Conservation (phyloP, 2,888 invertebrate genomes). For the Subacronicta megacephala region DNA sequence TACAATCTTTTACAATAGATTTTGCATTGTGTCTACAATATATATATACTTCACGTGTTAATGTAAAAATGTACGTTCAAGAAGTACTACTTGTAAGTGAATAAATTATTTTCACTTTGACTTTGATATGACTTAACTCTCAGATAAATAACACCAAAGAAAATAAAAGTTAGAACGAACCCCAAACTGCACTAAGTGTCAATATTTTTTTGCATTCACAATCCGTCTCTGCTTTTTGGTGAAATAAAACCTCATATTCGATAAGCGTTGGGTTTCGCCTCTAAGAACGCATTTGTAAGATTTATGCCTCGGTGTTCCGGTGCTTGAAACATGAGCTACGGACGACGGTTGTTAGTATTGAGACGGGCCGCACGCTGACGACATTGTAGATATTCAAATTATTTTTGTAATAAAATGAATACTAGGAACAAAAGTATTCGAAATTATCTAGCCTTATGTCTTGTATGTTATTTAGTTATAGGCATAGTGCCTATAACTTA, state of each 20-base stretch:
- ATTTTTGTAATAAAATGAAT: too few relatives aligned
- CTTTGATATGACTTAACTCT: not conserved
- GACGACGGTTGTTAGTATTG: slow-evolving; percentile 7
- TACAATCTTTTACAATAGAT: too few relatives aligned
- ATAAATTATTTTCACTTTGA: too few relatives aligned
- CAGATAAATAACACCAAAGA: not conserved
- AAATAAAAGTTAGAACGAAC: slow-evolving; percentile 3
- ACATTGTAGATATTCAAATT: slow-evolving; percentile 9
- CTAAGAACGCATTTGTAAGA: slow-evolving; percentile 46
- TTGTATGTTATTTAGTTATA: too few relatives aligned
- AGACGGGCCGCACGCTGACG: slow-evolving; percentile 24
- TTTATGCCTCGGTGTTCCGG: slow-evolving; percentile 44
- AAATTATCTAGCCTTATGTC: too few relatives aligned
- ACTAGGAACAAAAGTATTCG: too few relatives aligned
- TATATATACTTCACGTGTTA: too few relatives aligned
- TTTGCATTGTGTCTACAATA: too few relatives aligned
- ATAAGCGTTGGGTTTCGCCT: slow-evolving; percentile 45
- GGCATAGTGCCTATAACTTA: too few relatives aligned
- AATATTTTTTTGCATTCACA: slow-evolving; percentile 31
- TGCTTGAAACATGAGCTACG: slow-evolving; percentile 36
- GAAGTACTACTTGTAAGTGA: too few relatives aligned
- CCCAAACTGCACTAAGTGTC: not conserved
- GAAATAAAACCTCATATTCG: slow-evolving; percentile 40
- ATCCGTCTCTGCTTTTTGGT: slow-evolving; percentile 31
- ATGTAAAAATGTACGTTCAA: too few relatives aligned